phyloP scores from a whole-genome alignment of 2,888 invertebrate species.

The Drosophila falleni region DNA sequence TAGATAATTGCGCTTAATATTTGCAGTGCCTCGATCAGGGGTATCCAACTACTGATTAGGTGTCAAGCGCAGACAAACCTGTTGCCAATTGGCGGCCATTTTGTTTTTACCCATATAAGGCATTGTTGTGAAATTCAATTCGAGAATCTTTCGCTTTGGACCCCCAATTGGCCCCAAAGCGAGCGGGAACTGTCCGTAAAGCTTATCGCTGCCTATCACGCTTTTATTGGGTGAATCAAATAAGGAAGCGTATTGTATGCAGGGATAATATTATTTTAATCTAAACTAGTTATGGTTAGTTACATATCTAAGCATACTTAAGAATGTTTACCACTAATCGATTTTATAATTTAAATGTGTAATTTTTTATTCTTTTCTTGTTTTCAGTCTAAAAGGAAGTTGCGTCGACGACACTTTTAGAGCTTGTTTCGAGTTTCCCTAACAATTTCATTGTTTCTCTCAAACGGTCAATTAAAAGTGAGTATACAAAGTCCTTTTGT shows the following conservation, averaged over 20 bases:
- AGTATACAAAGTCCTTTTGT: constrained; percentile 63
- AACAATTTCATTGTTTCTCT: constrained; percentile 84
- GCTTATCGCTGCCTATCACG: constrained; percentile 38
- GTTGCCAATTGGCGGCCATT: constrained; percentile 55
- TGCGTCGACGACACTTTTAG: constrained; percentile 82
- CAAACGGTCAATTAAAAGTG: constrained; percentile 84
- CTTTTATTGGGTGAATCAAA: constrained; percentile 35
- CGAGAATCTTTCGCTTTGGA: constrained; percentile 47
- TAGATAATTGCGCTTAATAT: constrained; percentile 33
- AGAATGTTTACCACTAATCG: constrained; percentile 6
- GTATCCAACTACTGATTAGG: constrained; percentile 68
- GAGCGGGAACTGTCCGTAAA: too few species aligned
- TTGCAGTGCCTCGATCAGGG: constrained; percentile 8
- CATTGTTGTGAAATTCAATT: constrained; percentile 67
- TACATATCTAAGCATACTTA: neutral
- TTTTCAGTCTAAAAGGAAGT: constrained; percentile 83
- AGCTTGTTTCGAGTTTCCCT: constrained; percentile 81
- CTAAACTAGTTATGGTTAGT: neutral
- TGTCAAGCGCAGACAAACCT: constrained; percentile 30
- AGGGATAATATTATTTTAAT: constrained; percentile 4
- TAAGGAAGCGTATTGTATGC: constrained; percentile 28
- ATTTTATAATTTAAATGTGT: constrained; percentile 42
- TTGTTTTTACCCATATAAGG: constrained; percentile 38
- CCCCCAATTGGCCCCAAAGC: neutral
- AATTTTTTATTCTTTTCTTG: constrained; percentile 41